Base-by-base conservation (phyloP, 2,113 vertebrate species). In the Chloroceryle aenea region DNA sequence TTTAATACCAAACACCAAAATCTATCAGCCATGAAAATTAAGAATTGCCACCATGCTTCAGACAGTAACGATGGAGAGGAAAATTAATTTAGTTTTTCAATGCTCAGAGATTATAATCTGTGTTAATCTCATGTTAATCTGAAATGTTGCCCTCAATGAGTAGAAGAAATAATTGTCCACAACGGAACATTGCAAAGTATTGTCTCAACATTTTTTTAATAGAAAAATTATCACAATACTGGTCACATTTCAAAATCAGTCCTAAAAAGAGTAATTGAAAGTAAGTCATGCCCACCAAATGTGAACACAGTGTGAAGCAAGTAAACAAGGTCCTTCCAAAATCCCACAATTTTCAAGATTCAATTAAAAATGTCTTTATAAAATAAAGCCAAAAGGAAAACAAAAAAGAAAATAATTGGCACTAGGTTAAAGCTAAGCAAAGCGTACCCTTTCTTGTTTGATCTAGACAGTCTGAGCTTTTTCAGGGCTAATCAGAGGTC, bases 401-500 rank as follows among this genome's bases (percentile, higher is more conserved):
- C 9, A 61, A 55, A 67, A 21, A 12, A 6, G 0, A 12, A 1
- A 43, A 22, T 29, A 29, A 4, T 4, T 1, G 42, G 1, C 4
- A 10, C 10, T 43, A 59, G 5, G 6, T 59, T 59, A 72, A 90
- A 61, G 10, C 1, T 50, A 56, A 91, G 23, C 23, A 55, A 72
- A 85, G 6, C 23, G 13, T 48, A 34, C 5, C 19, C 85, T 76
- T 90, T 81, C 27, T 53, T 69, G 7, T 59, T 89, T 80, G 12
- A 67, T 42, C 19, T 40, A 53, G 19, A 27, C 4, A 59, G 22
- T 8, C 2, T 36, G 27, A n/a, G 9, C 6, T 47, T 64, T 67
- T 47, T 66, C 9, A 71, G 32, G 10, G 13, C 22, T 69, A n/a
- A 62, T 38, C 14, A 86, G 38, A 50, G 10, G 17, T 22, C 14